These are phyloP conservation scores for Triplophysa bombifrons DNA, from an alignment of 2,797 vertebrate genomes.

Conservation along the genomic window DNA sequence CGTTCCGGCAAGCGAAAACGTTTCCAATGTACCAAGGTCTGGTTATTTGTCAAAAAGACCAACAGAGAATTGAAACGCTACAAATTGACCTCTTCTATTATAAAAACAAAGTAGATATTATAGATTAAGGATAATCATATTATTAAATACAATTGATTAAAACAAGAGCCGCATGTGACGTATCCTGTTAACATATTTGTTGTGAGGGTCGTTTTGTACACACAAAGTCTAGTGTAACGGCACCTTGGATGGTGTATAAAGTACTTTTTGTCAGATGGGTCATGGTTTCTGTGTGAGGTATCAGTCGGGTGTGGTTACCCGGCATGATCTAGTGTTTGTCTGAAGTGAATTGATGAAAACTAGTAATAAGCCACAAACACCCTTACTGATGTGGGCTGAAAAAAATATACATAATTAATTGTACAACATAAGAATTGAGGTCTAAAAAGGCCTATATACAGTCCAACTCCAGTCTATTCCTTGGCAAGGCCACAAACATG, in stretches of 20 bases:
- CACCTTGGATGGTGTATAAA: constrained; percentile 54
- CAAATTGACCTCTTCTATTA: not conserved
- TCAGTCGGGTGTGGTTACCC: constrained; percentile 61
- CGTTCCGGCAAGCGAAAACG: not conserved
- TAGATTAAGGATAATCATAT: not conserved
- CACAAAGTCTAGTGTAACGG: constrained; percentile 19
- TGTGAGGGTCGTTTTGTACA: not conserved
- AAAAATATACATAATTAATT: constrained; percentile 67
- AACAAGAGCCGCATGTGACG: not conserved
- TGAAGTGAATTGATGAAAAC: constrained; percentile 59
- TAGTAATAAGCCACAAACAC: constrained; percentile 59
- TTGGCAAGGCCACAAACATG: constrained; percentile 31
- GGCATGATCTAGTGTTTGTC: constrained; percentile 65
- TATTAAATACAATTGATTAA: constrained; percentile 10
- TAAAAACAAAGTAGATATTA: no score
- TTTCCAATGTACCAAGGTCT: not conserved
- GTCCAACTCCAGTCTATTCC: constrained; percentile 60
- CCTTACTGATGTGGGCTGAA: constrained; percentile 66
- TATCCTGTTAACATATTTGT: not conserved
- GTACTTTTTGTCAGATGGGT: constrained; percentile 49
- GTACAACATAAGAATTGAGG: constrained; percentile 64
- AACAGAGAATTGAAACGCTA: constrained; percentile 1
- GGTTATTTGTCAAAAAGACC: not conserved
- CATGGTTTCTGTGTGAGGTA: constrained; percentile 67
- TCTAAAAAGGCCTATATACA: constrained; percentile 63